A percentile compares a stretch with the other conserved stretches of the same genome.
Conservation (phyloP, 2,888 invertebrate species). For the Pristionchus arcanus region DNA sequence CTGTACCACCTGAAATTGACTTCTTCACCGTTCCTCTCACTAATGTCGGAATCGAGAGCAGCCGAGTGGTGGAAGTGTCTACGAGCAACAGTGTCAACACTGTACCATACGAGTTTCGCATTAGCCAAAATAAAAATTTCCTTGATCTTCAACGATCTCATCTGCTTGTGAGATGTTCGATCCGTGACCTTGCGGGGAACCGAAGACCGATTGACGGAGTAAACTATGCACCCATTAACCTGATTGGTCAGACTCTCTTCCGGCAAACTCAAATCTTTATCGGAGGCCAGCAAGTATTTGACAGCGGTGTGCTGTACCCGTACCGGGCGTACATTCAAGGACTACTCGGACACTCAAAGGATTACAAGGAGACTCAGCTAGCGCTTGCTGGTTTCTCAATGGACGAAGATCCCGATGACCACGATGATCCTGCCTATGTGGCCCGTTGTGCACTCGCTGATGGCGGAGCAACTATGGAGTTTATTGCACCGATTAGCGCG, state of each 20-base stretch:
- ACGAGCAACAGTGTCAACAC: neutral
- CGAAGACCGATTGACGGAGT: too few relatives aligned
- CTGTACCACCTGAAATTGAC: neutral
- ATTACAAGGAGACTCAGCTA: neutral
- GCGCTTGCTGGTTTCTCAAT: neutral
- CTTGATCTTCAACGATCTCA: neutral
- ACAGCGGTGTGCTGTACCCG: too few relatives aligned
- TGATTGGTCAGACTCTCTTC: neutral
- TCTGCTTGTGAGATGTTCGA: neutral
- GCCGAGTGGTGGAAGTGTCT: neutral
- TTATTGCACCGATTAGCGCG: too few relatives aligned
- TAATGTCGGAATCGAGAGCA: neutral
- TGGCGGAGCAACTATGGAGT: neutral
- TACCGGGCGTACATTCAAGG: neutral
- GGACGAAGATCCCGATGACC: neutral
- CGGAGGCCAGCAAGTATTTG: neutral
- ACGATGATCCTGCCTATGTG: neutral
- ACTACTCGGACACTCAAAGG: neutral
- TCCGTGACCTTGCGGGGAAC: neutral
- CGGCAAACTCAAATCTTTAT: neutral
- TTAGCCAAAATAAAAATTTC: neutral
- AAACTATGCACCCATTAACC: too few relatives aligned
- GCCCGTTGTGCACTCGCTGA: neutral
- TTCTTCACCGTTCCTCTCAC: neutral
- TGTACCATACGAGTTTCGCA: neutral